A percentile compares a stretch with the other conserved stretches of the same genome.
phyloP scores from a whole-genome alignment of 1,140 invertebrate genomes.

The Cydia amplana region DNA sequence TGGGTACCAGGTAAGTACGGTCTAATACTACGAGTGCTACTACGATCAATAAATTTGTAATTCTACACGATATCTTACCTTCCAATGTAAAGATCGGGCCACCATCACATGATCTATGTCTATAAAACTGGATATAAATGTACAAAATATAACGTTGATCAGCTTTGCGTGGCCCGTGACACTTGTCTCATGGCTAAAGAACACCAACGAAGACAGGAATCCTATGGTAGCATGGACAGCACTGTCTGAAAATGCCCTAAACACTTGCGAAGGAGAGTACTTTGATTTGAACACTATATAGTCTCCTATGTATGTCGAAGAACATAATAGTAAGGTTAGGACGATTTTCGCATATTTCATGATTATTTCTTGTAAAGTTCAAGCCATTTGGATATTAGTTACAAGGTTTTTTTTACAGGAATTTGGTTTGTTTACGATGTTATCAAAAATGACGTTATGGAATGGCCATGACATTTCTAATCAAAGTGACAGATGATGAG shows the following conservation, averaged over 20 bases:
- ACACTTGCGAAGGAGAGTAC: constrained; percentile 52
- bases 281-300: constrained; percentile 60
- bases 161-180: constrained; percentile 42
- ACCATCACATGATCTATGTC: constrained; percentile 65
- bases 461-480: background rate
- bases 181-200: constrained; percentile 53
- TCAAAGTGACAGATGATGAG: background rate
- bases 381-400: constrained; percentile 12
- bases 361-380: constrained; percentile 38
- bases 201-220: constrained; percentile 53
- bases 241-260: constrained; percentile 56
- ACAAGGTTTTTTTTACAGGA: constrained; percentile 12
- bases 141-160: constrained; percentile 58
- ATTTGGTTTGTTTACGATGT: constrained; percentile 32
- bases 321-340: constrained; percentile 50
- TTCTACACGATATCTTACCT: constrained; percentile 48
- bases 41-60: background rate
- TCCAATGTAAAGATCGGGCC: constrained; percentile 58
- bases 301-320: constrained; percentile 53
- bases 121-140: constrained; percentile 56
- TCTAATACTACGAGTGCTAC: too few species aligned
- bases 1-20: too few species aligned
- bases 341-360: constrained; percentile 46
- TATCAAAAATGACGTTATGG: background rate
- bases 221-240: constrained; percentile 56